phyloP scores from a whole-genome alignment of 1,140 invertebrate species.

The Aphis craccivora region DNA sequence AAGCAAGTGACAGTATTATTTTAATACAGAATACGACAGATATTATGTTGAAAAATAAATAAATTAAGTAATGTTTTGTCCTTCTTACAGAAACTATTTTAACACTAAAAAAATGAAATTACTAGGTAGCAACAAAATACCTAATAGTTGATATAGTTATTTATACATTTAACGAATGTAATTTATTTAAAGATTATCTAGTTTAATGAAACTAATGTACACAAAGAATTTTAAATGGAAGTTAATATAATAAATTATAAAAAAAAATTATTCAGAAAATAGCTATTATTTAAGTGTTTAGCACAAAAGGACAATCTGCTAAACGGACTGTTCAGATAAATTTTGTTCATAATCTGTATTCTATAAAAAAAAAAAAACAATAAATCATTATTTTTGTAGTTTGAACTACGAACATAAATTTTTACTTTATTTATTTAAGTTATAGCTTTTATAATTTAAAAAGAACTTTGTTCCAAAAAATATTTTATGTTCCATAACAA shows the following conservation, averaged over 20 bases:
- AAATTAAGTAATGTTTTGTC: neutral
- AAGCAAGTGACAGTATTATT: neutral
- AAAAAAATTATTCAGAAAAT: neutral
- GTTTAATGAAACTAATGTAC: no score
- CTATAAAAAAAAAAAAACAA: neutral
- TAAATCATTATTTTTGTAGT: neutral
- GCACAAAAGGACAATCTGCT: neutral
- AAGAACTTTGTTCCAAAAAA: neutral
- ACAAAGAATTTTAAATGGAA: neutral
- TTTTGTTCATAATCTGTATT: neutral
- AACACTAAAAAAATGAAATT: neutral
- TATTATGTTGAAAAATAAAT: neutral
- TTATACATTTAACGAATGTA: neutral
- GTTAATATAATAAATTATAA: neutral
- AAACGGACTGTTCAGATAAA: neutral
- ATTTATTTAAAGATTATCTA: neutral
- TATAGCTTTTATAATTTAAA: slow-evolving; percentile 14
- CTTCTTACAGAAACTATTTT: no score
- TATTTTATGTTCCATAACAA: neutral
- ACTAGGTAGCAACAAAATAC: neutral
- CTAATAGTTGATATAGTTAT: neutral
- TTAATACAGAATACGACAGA: neutral
- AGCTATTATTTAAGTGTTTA: neutral
- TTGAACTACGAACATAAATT: neutral
- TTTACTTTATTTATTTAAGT: slow-evolving; percentile 5